Evolutionary conservation across 2,113 vertebrate genomes (phyloP).

Genomic region (Vireo altiloquus): DNA sequence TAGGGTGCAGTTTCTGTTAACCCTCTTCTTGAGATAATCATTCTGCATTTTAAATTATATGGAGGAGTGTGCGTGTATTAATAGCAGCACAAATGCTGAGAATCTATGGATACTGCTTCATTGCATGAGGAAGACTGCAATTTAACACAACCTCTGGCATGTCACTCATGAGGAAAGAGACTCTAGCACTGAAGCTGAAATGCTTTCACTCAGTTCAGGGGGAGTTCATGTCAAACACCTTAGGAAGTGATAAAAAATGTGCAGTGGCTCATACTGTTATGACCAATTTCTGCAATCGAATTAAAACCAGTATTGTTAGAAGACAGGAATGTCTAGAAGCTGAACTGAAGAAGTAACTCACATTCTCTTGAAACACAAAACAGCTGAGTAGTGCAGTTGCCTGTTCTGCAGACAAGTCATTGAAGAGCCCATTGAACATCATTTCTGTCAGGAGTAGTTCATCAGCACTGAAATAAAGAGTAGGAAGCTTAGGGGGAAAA

Average conservation of each 20-base stretch:
- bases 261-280: neutral
- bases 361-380: constrained; percentile 98
- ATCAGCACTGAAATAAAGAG: constrained; percentile 79
- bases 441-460: constrained; percentile 97
- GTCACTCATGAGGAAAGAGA: neutral
- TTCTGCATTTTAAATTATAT: neutral
- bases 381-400: constrained; percentile 92
- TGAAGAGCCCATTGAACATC: constrained; percentile 98
- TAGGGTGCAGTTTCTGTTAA: neutral
- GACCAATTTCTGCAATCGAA: neutral
- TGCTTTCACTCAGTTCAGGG: neutral
- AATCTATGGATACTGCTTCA: neutral
- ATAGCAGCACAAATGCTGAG: neutral
- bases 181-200: neutral
- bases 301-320: neutral
- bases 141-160: neutral
- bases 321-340: neutral
- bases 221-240: neutral
- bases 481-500: neutral
- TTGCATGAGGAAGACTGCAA: neutral
- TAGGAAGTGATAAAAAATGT: neutral
- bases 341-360: constrained; percentile 52
- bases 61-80: neutral
- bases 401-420: constrained; percentile 91
- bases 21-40: neutral